Evolutionary conservation across 2,888 invertebrate species (phyloP).

Genomic region (Altica lythri): DNA sequence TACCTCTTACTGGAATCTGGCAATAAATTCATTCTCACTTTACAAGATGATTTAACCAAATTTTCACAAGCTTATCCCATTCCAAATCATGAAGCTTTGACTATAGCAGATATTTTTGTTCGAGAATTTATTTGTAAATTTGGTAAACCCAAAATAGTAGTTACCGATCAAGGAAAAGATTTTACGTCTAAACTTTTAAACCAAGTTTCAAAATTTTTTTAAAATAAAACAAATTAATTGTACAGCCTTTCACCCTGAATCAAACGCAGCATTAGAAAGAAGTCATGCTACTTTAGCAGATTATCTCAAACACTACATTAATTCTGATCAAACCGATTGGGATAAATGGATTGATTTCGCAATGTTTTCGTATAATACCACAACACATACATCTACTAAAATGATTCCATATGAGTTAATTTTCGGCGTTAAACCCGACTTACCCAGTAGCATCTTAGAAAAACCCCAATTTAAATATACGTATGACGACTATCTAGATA

Average conservation of each 20-base stretch:
- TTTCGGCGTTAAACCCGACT: constrained; percentile 28
- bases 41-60: constrained; percentile 40
- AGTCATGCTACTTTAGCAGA: constrained; percentile 33
- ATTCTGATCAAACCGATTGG: constrained; percentile 41
- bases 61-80: constrained; percentile 44
- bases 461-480: constrained; percentile 43
- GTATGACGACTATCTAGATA: constrained; percentile 40
- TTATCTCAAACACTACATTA: constrained; percentile 38
- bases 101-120: constrained; percentile 39
- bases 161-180: constrained; percentile 43
- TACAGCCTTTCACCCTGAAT: constrained; percentile 36
- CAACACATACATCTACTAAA: constrained; percentile 36
- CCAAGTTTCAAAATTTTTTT: constrained; percentile 11
- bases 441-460: constrained; percentile 40
- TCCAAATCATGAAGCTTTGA: constrained; percentile 38
- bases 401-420: constrained; percentile 38
- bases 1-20: constrained; percentile 33
- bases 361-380: constrained; percentile 36
- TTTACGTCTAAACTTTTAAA: constrained; percentile 35
- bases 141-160: constrained; percentile 41
- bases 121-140: constrained; percentile 40
- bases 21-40: constrained; percentile 42
- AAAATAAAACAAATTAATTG: constrained; percentile 27
- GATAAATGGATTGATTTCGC: constrained; percentile 43
- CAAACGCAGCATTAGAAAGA: constrained; percentile 37